Conservation (phyloP, 2,888 invertebrate genomes). For the Arrhopalites spinosus region DNA sequence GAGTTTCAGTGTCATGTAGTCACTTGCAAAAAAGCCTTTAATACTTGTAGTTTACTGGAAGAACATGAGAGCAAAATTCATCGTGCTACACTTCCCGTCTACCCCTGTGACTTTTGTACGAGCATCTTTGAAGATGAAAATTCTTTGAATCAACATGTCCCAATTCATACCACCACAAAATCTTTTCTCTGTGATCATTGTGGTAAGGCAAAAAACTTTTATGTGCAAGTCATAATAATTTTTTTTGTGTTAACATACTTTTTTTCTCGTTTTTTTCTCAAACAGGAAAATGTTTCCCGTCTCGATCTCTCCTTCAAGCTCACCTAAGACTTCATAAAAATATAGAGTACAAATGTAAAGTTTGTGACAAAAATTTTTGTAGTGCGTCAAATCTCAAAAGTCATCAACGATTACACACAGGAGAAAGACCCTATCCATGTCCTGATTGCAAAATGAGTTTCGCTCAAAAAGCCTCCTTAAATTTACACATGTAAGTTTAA, state of each 20-base stretch:
- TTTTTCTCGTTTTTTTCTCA: too few species aligned
- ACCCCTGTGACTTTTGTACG: constrained; percentile 22
- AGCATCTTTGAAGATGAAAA: constrained; percentile 3
- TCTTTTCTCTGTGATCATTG: constrained; percentile 37
- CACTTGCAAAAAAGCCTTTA: constrained; percentile 27
- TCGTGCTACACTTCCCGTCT: not conserved
- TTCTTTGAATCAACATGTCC: not conserved
- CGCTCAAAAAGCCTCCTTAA: constrained; percentile 22
- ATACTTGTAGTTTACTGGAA: not conserved
- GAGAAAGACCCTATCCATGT: constrained; percentile 25
- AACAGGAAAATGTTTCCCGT: constrained; percentile 18
- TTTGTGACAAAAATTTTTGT: constrained; percentile 35
- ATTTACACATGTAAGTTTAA: not conserved
- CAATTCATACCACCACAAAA: not conserved
- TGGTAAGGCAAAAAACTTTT: constrained; percentile 13
- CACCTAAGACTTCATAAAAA: constrained; percentile 29
- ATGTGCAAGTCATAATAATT: too few species aligned
- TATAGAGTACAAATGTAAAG: constrained; percentile 29
- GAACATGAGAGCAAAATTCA: constrained; percentile 29
- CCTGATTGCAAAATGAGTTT: constrained; percentile 4
- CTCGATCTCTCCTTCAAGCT: constrained; percentile 17
- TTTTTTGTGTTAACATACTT: too few species aligned
- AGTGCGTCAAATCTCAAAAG: constrained; percentile 27
- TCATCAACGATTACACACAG: constrained; percentile 29
- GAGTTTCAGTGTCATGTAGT: constrained; percentile 17